These are phyloP conservation scores for Zaprionus inermis DNA, from an alignment of 1,140 invertebrate species.

Conservation along the genomic window DNA sequence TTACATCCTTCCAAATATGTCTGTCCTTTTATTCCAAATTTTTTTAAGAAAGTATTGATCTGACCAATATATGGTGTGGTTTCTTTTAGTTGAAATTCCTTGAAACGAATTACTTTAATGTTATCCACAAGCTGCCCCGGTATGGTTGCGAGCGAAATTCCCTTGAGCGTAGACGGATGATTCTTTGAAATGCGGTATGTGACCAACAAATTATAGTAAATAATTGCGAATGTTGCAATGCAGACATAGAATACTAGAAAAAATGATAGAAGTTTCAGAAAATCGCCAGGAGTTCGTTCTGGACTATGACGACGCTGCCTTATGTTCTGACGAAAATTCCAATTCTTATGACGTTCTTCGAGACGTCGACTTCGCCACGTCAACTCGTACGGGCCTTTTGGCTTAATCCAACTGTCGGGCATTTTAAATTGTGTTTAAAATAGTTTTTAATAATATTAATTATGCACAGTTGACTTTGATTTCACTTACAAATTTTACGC, in stretches of 20 bases:
- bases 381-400: constrained; percentile 28
- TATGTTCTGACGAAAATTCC: not conserved
- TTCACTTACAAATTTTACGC: not conserved
- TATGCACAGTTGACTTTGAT: constrained; percentile 12
- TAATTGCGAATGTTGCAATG: not conserved
- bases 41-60: constrained; percentile 19
- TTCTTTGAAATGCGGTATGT: not conserved
- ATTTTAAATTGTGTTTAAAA: constrained; percentile 7
- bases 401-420: constrained; percentile 32
- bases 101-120: constrained; percentile 43
- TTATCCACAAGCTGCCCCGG: constrained; percentile 33
- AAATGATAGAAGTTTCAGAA: constrained; percentile 14
- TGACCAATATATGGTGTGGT: constrained; percentile 15
- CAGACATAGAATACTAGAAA: constrained; percentile 10
- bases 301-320: not conserved
- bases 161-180: constrained; percentile 30
- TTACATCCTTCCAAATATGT: constrained; percentile 45
- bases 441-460: not conserved
- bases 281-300: not conserved
- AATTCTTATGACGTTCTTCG: not conserved
- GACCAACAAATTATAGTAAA: not conserved
- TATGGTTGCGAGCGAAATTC: constrained; percentile 24
- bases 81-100: not conserved
- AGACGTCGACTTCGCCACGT: constrained; percentile 13
- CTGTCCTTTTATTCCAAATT: constrained; percentile 18